These are phyloP conservation scores for Enteromius argenteus DNA, from an alignment of 2,797 vertebrate species.

Conservation along the genomic window DNA sequence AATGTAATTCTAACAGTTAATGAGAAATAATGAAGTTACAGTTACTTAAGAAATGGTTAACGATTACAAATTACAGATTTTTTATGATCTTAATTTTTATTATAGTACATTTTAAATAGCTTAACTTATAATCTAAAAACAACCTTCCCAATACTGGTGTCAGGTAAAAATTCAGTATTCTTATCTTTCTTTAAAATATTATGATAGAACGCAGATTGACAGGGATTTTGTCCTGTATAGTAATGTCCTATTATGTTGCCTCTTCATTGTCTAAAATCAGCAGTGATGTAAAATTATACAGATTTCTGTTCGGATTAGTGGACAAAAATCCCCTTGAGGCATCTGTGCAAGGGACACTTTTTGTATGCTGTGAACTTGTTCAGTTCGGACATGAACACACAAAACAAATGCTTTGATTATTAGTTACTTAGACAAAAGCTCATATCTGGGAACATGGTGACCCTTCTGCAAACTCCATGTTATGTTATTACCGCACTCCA, in stretches of 20 bases:
- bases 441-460: slow-evolving; percentile 46
- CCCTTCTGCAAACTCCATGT: slow-evolving; percentile 33
- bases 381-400: slow-evolving; percentile 17
- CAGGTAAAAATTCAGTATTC: neutral
- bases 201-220: neutral
- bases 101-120: neutral
- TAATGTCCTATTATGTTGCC: neutral
- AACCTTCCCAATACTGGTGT: neutral
- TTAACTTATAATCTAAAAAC: neutral
- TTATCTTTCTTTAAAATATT: neutral
- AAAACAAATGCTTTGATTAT: slow-evolving; percentile 45
- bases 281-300: neutral
- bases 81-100: neutral
- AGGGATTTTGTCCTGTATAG: neutral
- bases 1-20: neutral
- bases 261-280: neutral
- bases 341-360: slow-evolving; percentile 1
- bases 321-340: neutral
- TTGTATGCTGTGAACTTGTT: slow-evolving; percentile 40
- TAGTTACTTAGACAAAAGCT: slow-evolving; percentile 46
- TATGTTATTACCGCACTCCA: slow-evolving; percentile 39
- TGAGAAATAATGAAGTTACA: neutral
- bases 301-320: neutral
- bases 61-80: neutral
- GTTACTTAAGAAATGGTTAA: neutral